Conservation (phyloP, 2,113 vertebrate species). For the Pavo muticus region DNA sequence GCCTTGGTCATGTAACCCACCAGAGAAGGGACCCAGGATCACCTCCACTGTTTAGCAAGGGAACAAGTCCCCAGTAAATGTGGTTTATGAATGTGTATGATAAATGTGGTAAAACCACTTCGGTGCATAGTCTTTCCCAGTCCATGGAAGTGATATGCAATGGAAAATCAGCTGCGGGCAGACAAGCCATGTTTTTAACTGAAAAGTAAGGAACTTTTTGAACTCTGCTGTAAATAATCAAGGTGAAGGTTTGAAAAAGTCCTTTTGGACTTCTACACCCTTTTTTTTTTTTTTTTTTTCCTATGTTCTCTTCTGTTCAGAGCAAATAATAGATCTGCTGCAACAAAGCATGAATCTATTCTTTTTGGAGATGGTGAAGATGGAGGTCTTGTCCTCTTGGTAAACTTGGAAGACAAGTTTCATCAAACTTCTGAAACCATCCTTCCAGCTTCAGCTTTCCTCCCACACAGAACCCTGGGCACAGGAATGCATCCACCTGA, state of each 20-base stretch:
- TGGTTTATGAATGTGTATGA: neutral
- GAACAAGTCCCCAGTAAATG: neutral
- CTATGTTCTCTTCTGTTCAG: neutral
- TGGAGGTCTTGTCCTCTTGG: neutral
- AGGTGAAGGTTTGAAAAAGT: neutral
- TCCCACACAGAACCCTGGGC: neutral
- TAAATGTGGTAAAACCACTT: neutral
- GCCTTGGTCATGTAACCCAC: neutral
- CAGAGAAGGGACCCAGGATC: neutral
- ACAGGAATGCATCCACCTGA: neutral
- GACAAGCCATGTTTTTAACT: fast-evolving
- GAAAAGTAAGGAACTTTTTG: neutral
- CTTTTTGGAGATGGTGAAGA: neutral
- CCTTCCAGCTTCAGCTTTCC: neutral
- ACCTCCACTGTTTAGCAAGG: neutral
- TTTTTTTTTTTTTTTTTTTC: neutral
- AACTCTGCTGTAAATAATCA: neutral
- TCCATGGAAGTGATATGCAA: neutral
- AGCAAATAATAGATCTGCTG: neutral
- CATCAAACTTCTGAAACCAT: neutral
- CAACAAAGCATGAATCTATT: neutral
- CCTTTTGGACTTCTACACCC: neutral
- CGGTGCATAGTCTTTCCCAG: neutral
- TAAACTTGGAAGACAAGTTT: neutral
- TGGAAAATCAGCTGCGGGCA: neutral